These are phyloP conservation scores for Meloe dianella DNA, from an alignment of 2,888 invertebrate species.

Conservation along the genomic window DNA sequence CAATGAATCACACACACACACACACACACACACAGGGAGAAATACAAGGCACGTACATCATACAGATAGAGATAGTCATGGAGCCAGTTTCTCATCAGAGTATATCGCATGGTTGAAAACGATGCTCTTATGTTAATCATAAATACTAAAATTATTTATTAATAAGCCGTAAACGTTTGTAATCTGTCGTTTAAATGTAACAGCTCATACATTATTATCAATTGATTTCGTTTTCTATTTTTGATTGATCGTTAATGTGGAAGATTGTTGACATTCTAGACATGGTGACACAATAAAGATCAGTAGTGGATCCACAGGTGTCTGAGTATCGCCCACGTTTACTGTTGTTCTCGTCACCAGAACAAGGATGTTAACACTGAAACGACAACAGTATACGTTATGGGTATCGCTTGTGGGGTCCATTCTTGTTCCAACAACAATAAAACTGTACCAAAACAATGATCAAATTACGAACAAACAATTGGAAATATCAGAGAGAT, in stretches of 20 bases:
- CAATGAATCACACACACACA: background rate
- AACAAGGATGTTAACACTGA: slow-evolving; percentile 51
- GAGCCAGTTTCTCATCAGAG: slow-evolving; percentile 4
- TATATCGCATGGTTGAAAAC: background rate
- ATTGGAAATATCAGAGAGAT: too few relatives aligned
- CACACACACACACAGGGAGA: background rate
- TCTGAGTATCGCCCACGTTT: slow-evolving; percentile 44
- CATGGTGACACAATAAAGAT: slow-evolving; percentile 11
- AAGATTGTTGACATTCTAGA: slow-evolving; percentile 10
- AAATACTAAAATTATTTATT: slow-evolving; percentile 33
- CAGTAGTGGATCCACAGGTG: slow-evolving; percentile 48
- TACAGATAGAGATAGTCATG: background rate
- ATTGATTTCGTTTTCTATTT: slow-evolving; percentile 28
- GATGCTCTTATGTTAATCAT: slow-evolving; percentile 17
- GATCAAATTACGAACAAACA: background rate
- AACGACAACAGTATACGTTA: slow-evolving; percentile 41
- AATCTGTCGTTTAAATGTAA: slow-evolving; percentile 38
- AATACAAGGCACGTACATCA: background rate
- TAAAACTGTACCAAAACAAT: background rate
- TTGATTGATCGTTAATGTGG: slow-evolving; percentile 23
- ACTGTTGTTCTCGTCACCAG: slow-evolving; percentile 43
- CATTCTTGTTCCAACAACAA: too few relatives aligned
- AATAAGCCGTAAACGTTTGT: slow-evolving; percentile 34
- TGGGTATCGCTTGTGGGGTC: slow-evolving; percentile 33
- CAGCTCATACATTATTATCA: slow-evolving; percentile 32